Evolutionary conservation across 2,888 invertebrate genomes (phyloP).

Genomic region (Neuroscelio doddi): DNA sequence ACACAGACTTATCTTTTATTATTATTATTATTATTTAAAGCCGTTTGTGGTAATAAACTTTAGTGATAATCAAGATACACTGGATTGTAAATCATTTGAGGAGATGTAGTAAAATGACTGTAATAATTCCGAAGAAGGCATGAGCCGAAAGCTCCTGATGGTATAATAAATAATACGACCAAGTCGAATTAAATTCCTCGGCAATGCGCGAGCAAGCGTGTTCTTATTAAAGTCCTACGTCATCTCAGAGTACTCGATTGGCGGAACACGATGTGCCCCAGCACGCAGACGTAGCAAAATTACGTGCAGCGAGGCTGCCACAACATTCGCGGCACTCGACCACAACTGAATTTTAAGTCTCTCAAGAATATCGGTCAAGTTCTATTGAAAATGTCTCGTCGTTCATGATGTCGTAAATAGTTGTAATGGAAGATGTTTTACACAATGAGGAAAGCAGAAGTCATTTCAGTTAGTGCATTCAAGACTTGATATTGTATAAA

Average conservation of each 20-base stretch:
- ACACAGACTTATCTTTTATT: too few relatives aligned
- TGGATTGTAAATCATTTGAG: too few relatives aligned
- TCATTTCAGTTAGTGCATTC: too few relatives aligned
- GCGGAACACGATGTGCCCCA: slow-evolving; percentile 2
- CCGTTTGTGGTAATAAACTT: too few relatives aligned
- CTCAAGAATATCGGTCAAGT: slow-evolving; percentile 21
- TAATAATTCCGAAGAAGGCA: neutral
- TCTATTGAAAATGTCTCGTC: neutral
- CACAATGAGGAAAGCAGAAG: too few relatives aligned
- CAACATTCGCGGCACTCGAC: slow-evolving; percentile 12
- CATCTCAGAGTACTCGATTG: slow-evolving; percentile 27
- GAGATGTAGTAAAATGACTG: too few relatives aligned
- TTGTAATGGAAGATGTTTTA: neutral
- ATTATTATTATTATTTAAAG: too few relatives aligned
- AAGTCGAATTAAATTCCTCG: slow-evolving; percentile 29
- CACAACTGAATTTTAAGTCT: neutral
- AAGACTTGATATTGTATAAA: too few relatives aligned
- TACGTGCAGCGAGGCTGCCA: slow-evolving; percentile 19
- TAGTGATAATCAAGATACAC: too few relatives aligned
- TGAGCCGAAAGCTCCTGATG: slow-evolving; percentile 9
- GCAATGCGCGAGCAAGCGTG: slow-evolving; percentile 9
- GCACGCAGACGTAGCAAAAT: slow-evolving; percentile 13
- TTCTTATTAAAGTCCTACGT: slow-evolving; percentile 40
- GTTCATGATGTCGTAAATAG: neutral
- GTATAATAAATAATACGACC: slow-evolving; percentile 29